Percentiles rank a stretch among this genome's conserved stretches.
Conservation (phyloP, 1,140 invertebrate genomes). For the Eueides isabella region DNA sequence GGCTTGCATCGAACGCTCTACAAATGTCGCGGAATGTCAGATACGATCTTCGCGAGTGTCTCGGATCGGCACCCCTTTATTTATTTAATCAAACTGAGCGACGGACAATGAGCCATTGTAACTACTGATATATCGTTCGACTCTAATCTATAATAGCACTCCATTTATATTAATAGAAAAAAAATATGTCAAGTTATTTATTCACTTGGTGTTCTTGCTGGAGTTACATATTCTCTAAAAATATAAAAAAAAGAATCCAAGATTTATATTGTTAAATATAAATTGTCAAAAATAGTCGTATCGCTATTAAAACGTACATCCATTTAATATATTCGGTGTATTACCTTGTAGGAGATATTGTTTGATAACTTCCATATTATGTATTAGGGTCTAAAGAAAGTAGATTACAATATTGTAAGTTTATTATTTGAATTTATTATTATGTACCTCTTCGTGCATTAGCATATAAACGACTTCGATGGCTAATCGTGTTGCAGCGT, state of each 20-base stretch:
- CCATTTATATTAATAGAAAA: constrained; percentile 56
- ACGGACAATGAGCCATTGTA: constrained; percentile 80
- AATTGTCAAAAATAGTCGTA: too few relatives aligned
- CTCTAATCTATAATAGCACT: constrained; percentile 63
- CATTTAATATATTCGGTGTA: too few relatives aligned
- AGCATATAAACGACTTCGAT: constrained; percentile 65
- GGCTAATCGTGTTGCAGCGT: constrained; percentile 75
- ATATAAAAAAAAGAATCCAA: too few relatives aligned
- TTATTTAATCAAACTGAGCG: constrained; percentile 79
- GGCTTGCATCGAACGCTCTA: constrained; percentile 46
- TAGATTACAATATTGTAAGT: neutral
- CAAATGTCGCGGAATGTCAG: constrained; percentile 61
- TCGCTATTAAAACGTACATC: too few relatives aligned
- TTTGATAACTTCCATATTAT: neutral
- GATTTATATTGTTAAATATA: too few relatives aligned
- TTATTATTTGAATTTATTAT: constrained; percentile 1
- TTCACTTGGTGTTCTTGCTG: neutral
- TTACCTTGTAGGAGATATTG: too few relatives aligned
- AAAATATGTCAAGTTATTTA: constrained; percentile 23
- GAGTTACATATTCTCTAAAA: neutral
- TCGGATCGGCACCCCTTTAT: constrained; percentile 75
- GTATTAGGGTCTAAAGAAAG: neutral
- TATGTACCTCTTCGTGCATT: constrained; percentile 20
- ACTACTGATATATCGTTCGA: constrained; percentile 70
- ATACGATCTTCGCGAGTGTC: constrained; percentile 71